A percentile compares a stretch with the other conserved stretches of the same genome.
phyloP scores from a whole-genome alignment of 2,113 vertebrate genomes.

The Emydura subglobosa region DNA sequence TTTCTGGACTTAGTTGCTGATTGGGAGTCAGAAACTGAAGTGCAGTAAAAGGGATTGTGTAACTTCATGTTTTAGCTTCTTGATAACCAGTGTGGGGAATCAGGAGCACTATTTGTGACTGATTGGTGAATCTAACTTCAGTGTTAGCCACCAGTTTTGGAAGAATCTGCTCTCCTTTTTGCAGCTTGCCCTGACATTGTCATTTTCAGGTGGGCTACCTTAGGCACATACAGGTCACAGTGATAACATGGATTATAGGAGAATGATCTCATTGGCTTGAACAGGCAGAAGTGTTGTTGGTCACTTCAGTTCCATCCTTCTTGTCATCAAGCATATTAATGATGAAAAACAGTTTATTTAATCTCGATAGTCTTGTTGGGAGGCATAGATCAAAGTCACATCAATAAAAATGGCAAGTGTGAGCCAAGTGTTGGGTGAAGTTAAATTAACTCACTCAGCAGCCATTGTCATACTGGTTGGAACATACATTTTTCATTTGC shows the following conservation, averaged over 20 bases:
- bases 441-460: conserved; percentile 61
- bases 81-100: no score
- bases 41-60: no score
- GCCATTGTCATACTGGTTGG: not conserved
- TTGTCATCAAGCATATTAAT: conserved; percentile 55
- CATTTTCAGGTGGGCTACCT: no score
- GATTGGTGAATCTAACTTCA: not conserved
- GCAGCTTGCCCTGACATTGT: no score
- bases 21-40: no score
- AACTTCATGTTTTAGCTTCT: no score
- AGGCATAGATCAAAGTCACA: conserved; percentile 63
- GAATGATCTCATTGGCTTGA: conserved; percentile 29
- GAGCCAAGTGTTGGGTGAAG: conserved; percentile 46
- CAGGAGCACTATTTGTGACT: no score
- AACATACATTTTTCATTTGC: not conserved
- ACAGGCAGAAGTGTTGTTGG: conserved; percentile 38
- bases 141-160: no score
- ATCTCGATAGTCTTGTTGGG: conserved; percentile 65
- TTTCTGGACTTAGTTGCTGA: no score
- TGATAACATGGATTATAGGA: not conserved
- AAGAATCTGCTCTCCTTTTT: no score
- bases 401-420: conserved; percentile 69
- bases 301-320: conserved; percentile 19
- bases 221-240: no score
- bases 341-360: conserved; percentile 75